These are phyloP conservation scores for Atherinomorus stipes DNA, from an alignment of 2,113 vertebrate genomes.

Conservation along the genomic window DNA sequence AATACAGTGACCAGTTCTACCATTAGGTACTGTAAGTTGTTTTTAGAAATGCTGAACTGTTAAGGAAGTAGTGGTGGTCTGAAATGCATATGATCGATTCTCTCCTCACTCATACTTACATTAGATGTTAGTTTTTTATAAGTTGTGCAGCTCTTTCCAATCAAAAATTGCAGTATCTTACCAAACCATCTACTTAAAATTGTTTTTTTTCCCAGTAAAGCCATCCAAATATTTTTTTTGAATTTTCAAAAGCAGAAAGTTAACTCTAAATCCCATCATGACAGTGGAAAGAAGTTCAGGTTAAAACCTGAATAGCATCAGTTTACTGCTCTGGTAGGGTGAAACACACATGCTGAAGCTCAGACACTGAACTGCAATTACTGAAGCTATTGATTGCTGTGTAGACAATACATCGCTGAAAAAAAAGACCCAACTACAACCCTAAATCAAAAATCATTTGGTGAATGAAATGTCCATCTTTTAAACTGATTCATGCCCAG, in stretches of 20 bases:
- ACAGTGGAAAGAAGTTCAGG: conserved; percentile 37
- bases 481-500: conserved; percentile 2
- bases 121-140: conserved; percentile 19
- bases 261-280: conserved; percentile 24
- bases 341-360: conserved; percentile 59
- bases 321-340: conserved; percentile 56
- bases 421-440: conserved; percentile 30
- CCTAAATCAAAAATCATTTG: conserved; percentile 47
- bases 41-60: conserved; percentile 1
- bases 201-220: too few relatives aligned
- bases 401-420: conserved; percentile 54
- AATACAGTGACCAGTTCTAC: conserved; percentile 2
- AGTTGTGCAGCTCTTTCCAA: neutral
- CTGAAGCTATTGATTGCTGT: conserved; percentile 62
- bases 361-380: conserved; percentile 63
- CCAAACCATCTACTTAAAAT: conserved; percentile 15
- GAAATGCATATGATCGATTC: neutral
- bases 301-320: conserved; percentile 51
- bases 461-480: conserved; percentile 16
- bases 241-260: conserved; percentile 26
- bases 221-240: too few relatives aligned
- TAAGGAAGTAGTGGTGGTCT: conserved; percentile 34
- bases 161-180: conserved; percentile 1
- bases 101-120: conserved; percentile 7
- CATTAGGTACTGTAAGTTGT: conserved; percentile 16